A percentile compares a stretch with the other conserved stretches of the same genome.
phyloP scores from a whole-genome alignment of 1,140 invertebrate species.

The Gonioctena quinquepunctata region DNA sequence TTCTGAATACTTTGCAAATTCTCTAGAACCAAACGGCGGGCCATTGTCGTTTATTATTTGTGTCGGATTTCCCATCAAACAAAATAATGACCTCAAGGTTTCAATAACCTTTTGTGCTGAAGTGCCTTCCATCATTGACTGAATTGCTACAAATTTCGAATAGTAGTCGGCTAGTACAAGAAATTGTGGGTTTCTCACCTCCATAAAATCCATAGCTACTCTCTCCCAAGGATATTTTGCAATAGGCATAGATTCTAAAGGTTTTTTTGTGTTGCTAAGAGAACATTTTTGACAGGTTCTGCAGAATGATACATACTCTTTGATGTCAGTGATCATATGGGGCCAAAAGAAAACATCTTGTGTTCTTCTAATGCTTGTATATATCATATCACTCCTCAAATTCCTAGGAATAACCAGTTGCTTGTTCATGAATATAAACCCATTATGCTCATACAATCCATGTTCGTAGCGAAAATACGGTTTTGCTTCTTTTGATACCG shows the following conservation, averaged over 20 bases:
- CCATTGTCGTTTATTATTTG: constrained; percentile 58
- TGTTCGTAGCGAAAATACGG: too few relatives aligned
- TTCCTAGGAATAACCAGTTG: background rate
- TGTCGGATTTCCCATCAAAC: too few relatives aligned
- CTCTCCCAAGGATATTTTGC: constrained; percentile 14
- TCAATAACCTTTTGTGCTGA: too few relatives aligned
- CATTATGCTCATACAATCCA: too few relatives aligned
- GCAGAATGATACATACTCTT: constrained; percentile 6
- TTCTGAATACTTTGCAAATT: constrained; percentile 54
- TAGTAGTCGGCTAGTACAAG: constrained; percentile 25
- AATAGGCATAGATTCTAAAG: constrained; percentile 3
- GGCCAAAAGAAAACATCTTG: constrained; percentile 15
- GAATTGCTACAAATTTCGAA: constrained; percentile 19
- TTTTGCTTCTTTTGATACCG: too few relatives aligned
- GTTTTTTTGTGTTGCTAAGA: background rate
- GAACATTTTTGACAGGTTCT: constrained; percentile 9
- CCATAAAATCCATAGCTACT: constrained; percentile 22
- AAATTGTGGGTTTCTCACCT: background rate
- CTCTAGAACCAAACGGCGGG: constrained; percentile 53
- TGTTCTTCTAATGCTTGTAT: constrained; percentile 6
- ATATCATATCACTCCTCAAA: background rate
- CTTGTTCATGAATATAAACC: too few relatives aligned
- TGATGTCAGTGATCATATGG: background rate
- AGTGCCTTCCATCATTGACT: too few relatives aligned
- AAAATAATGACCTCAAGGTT: too few relatives aligned